phyloP scores from a whole-genome alignment of 1,140 invertebrate species.

The Cydia splendana region DNA sequence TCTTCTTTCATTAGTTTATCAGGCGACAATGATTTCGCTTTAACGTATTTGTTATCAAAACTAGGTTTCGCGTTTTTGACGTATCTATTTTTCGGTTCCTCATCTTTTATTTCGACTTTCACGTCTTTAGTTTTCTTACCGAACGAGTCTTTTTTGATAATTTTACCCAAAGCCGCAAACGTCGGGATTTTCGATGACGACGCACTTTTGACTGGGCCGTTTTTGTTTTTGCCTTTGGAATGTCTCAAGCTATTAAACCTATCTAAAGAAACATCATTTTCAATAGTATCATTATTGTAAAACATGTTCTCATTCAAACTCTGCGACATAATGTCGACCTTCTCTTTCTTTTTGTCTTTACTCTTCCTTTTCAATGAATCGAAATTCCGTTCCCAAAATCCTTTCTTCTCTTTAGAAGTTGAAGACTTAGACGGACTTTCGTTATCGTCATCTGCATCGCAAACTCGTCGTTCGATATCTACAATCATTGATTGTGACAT shows the following conservation, averaged over 20 bases:
- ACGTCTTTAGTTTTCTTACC: slow-evolving; percentile 59
- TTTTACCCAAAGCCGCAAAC: slow-evolving; percentile 74
- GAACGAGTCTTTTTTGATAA: slow-evolving; percentile 77
- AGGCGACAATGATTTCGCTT: slow-evolving; percentile 68
- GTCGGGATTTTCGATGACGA: slow-evolving; percentile 76
- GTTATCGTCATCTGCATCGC: slow-evolving; percentile 55
- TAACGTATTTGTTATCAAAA: slow-evolving; percentile 73
- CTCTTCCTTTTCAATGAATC: slow-evolving; percentile 77
- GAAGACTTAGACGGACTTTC: slow-evolving; percentile 72
- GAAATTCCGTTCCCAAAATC: slow-evolving; percentile 80
- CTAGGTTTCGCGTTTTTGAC: slow-evolving; percentile 69
- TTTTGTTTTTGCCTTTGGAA: slow-evolving; percentile 71
- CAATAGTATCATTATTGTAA: slow-evolving; percentile 77
- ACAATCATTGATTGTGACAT: slow-evolving; percentile 82
- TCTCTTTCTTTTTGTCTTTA: slow-evolving; percentile 68
- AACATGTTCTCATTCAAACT: slow-evolving; percentile 83
- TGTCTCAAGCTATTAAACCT: slow-evolving; percentile 73
- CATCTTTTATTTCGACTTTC: slow-evolving; percentile 51
- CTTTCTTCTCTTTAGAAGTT: slow-evolving; percentile 75
- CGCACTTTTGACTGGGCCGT: slow-evolving; percentile 67
- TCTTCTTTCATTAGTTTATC: slow-evolving; percentile 61
- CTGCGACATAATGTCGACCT: slow-evolving; percentile 81
- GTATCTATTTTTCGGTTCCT: slow-evolving; percentile 62
- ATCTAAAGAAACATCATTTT: slow-evolving; percentile 67
- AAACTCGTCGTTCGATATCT: slow-evolving; percentile 69